A percentile compares a stretch with the other conserved stretches of the same genome.
Evolutionary conservation across 2,797 vertebrate species (phyloP).

Genomic region (Iguana delicatissima): DNA sequence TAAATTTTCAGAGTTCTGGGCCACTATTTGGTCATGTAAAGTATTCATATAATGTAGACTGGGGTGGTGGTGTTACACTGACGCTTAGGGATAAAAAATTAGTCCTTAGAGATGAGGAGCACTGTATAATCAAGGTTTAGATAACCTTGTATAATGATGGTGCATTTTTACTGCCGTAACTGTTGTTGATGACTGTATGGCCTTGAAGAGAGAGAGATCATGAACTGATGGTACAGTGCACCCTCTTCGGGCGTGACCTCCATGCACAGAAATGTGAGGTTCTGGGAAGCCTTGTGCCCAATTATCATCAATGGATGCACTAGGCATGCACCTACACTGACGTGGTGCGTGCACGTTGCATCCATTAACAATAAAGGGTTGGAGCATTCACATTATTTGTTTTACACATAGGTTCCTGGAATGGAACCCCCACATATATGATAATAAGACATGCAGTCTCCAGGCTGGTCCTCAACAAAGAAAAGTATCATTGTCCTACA

Average conservation of each 20-base stretch:
- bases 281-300: too few relatives aligned
- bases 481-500: neutral
- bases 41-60: neutral
- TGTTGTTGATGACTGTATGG: neutral
- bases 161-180: neutral
- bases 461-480: slow-evolving; percentile 2
- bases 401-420: too few relatives aligned
- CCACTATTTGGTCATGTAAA: neutral
- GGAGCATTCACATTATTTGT: too few relatives aligned
- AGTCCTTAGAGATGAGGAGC: neutral
- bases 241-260: too few relatives aligned
- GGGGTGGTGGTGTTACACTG: too few relatives aligned
- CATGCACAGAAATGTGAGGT: too few relatives aligned
- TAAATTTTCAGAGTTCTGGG: too few relatives aligned
- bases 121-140: neutral
- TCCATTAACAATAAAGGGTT: too few relatives aligned
- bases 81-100: neutral
- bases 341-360: too few relatives aligned
- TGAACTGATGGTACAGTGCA: neutral
- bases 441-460: neutral
- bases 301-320: too few relatives aligned
- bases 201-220: neutral
- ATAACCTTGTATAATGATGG: neutral
- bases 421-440: too few relatives aligned
- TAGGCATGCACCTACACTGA: too few relatives aligned